Base-by-base conservation (phyloP, 2,888 invertebrate species). In the Callosobruchus maculatus region DNA sequence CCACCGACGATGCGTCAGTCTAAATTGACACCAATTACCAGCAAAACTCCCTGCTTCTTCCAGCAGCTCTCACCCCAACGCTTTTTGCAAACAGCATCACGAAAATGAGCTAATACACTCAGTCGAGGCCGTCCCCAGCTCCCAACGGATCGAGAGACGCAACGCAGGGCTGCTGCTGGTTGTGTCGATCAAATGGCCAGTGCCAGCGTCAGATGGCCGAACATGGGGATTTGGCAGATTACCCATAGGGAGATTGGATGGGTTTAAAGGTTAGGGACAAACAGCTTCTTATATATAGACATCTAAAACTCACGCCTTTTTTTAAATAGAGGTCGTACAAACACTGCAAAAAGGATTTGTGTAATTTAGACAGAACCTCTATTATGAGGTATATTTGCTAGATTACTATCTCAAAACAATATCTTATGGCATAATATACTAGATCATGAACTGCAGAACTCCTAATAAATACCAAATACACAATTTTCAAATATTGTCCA, bases 1-100 rank as follows among this genome's bases (percentile, higher is more conserved):
- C 84, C 84, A 83, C 85, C 85, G 86, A 84, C 86, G 89, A 89
- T 89, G 89, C 89, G 89, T 89, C 89, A 89, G 89, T 89, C 89
- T 89, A 90, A 90, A 90, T 90, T 90, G 90, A 89, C 90, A 89
- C 89, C 90, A 90, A 90, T 90, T 90, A 90, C 90, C 90, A 90
- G 90, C 87, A 90, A 90, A 90, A 89, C 89, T 86, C 86, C 85
- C 86, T 85, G 83, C 84, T 82, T 82, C 81, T 81, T 81, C 83
- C 26, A 22, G 69, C 13, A 69, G 70, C 26, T 70, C 82, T 83
- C 81, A 86, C 81, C 82, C 78, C 78, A 73, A 77, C 78, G 83
- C 84, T 82, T 84, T 85, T 85, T 82, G 85, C 85, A 86, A 86
- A 86, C 86, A 86, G 85, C 86, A 86, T 86, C 86, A 85, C 85